Evolutionary conservation across 2,888 invertebrate genomes (phyloP), one percentile per base, ranked within the genome.

Genomic region (Aricia artaxerxes): DNA sequence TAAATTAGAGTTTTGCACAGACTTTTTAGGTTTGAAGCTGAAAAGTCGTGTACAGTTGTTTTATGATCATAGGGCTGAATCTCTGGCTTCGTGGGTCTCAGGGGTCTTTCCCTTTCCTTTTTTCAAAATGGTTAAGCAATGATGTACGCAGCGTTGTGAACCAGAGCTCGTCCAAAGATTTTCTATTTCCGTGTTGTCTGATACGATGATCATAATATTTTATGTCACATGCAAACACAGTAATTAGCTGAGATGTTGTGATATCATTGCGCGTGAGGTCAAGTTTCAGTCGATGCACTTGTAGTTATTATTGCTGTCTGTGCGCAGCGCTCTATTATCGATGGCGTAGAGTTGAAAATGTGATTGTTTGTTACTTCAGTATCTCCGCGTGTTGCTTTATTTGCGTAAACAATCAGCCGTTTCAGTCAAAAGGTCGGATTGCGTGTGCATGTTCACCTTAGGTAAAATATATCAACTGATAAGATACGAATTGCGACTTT

Each of bases 241-340:
- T 49, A 57, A 57, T 31, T 38, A 24, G 13, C n/a, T 9, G 31
- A 75, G 49, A 75, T 49, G 75, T 75, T 40, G 24, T 24, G 72
- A 78, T 78, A 78, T 73, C 73, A 73, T 6, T 40, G 53, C 78
- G 78, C 78, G 78, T 53, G 49, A 80, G 82, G 78, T 60, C 82
- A 82, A 82, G 80, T 82, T 80, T 80, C 82, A 81, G 82, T 80
- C 82, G 78, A 78, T 82, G 82, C 82, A 82, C 82, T 80, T 79
- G 80, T 80, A 80, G 78, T 80, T 82, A 79, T 80, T 79, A 79
- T 69, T 73, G 78, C 44, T 60, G 40, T 78, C 53, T 78, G 53
- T 40, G 57, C 73, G 57, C 78, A n/a, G 4, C 60, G 60, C 75
- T 61, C 44, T 75, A 79, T 79, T 44, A 76, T 13, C 35, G 2